Evolutionary conservation across 2,113 vertebrate species (phyloP), one percentile per base, ranked within the genome.

Genomic region (Nicator chloris): DNA sequence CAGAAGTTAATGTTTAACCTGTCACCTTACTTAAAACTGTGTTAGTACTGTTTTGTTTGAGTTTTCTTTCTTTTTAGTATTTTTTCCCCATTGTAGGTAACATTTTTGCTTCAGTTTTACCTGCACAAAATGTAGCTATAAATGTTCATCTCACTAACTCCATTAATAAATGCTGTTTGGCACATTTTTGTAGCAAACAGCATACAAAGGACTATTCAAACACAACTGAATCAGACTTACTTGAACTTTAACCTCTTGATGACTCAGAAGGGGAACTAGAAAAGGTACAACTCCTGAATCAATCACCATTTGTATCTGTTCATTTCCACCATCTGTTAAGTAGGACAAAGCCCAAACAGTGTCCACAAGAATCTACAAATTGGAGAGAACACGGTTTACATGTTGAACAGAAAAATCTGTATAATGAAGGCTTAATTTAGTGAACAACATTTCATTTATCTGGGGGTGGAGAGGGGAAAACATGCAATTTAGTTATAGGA

Each of bases 281-380:
- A 99, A 99, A 44, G 99, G 99, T 91, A 99, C 99, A 65, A 99
- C 99, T 88, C 99, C 99, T 15, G 99, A 99, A 97, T 99, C 99
- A 87, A 99, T 99, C 93, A 99, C 99, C 99, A 99, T 99, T 97
- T 99, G 99, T 98, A 99, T 99, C 97, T 99, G 99, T 85, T 99
- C 99, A 50, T 99, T 99, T 60, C 99, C 99, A 60, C 99, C 99
- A 23, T 99, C 99, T 93, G 99, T 99, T 97, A 99, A 98, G 96
- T 99, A 99, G 47, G 99, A 99, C 95, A 99, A 97, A 96, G 99
- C 99, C 99, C 99, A 99, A 96, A 99, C 99, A n/a, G 99, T 99
- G 97, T 99, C 99, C 95, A 99, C 99, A 56, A 99, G 98, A 94
- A 99, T 99, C 99, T 99, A 91, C 4, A 96, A 83, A 60, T 87